Base-by-base conservation (phyloP, 1,140 invertebrate species). In the Drosophila prosaltans region DNA sequence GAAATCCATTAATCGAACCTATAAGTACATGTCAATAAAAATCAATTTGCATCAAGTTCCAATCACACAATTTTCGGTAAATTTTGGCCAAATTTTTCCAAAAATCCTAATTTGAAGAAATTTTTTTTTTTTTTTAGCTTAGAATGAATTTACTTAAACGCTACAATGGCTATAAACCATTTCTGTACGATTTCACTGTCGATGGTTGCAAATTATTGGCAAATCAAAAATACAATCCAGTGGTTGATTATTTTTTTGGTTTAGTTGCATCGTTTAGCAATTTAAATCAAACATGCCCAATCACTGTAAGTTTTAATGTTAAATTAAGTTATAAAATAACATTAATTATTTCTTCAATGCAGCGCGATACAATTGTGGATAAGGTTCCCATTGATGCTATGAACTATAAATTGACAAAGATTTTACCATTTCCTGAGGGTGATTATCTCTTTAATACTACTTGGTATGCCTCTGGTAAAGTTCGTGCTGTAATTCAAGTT, bases 201-300 rank as follows among this genome's bases (percentile, higher is more conserved):
- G 43, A 64, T 48, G 61, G 16, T 30, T 64, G 61, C 7, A 64
- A 64, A 64, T 64, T 64, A 7, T n/a, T 32, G 26, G 8, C 10
- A 7, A 28, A 16, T n/a, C 41, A 30, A 48, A 64, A 51, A 26
- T 16, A 6, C 1, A 16, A 48, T 41, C 61, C 61, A 24, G 61
- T 64, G 3, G 24, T 41, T 11, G 28, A 10, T n/a, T 64, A 7
- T 24, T 43, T 51, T 11, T 24, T 6, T 30, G 28, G 40, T 3
- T 11, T 43, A 1, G 0, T 64, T 45, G 4, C 10, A 2, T 1
- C 11, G 11, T 28, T 45, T 64, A 32, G 41, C 8, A 64, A 64
- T 64, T 5, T 51, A 1, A 64, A 64, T 45, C 61, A 64, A 7
- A 36, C 61, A 10, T 64, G 61, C 16, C 61, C 61, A 0, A 16